Conservation (phyloP, 2,113 vertebrate genomes). For the Rafetus swinhoei region DNA sequence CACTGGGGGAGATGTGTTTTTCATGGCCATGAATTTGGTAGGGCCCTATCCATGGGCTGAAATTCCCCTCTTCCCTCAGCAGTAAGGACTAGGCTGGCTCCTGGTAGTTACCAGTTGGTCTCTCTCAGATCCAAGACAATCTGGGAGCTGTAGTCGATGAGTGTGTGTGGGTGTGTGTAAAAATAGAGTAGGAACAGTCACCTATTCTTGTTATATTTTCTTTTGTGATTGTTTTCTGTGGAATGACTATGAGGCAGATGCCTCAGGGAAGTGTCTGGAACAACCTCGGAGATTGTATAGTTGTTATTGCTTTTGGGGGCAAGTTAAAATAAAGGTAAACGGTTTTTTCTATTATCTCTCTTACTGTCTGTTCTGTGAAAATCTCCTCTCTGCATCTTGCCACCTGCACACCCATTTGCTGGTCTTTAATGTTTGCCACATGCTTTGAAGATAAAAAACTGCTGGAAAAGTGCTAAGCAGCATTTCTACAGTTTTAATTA, state of each 20-base stretch:
- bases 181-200: neutral
- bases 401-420: neutral
- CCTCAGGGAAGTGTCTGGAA: neutral
- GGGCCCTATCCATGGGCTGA: neutral
- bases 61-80: neutral
- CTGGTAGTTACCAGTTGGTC: neutral
- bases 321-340: neutral
- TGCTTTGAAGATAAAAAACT: neutral
- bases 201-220: neutral
- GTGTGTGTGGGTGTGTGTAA: neutral
- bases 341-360: neutral
- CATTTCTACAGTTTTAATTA: conserved; percentile 14
- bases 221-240: neutral
- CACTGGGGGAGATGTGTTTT: no score
- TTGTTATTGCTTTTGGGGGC: neutral
- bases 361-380: neutral
- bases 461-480: neutral
- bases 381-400: neutral
- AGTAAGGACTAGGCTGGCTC: neutral
- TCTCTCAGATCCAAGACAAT: neutral
- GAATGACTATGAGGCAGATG: neutral
- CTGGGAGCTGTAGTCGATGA: neutral
- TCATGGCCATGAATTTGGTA: no score
- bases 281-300: accelerated
- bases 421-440: neutral